phyloP scores from a whole-genome alignment of 2,797 vertebrate genomes.

The Enteromius paludinosus region DNA sequence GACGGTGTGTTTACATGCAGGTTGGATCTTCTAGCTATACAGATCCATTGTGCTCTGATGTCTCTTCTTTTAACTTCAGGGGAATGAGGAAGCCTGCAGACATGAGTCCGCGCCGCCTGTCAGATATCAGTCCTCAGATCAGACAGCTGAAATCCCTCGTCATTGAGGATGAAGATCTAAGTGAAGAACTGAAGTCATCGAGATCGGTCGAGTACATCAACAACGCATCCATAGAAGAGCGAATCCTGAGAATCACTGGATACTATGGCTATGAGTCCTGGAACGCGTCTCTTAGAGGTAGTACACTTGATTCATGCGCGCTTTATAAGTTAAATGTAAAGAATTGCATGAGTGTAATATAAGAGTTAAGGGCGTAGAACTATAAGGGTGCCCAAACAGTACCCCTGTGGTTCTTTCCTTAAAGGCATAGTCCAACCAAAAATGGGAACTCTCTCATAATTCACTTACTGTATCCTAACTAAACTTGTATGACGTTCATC shows the following conservation, averaged over 20 bases:
- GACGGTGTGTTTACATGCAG: constrained; percentile 5
- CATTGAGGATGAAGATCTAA: constrained; percentile 93
- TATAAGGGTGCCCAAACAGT: not conserved
- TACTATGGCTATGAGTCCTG: constrained; percentile 96
- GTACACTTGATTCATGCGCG: not conserved
- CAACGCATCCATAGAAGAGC: constrained; percentile 91
- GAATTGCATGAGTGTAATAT: no score
- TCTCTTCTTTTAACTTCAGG: constrained; percentile 70
- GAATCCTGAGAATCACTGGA: constrained; percentile 93
- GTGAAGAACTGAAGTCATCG: constrained; percentile 93
- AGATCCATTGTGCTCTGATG: not conserved
- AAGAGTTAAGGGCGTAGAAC: not conserved
- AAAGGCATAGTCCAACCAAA: not conserved
- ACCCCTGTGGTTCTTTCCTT: not conserved
- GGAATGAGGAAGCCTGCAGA: constrained; percentile 92
- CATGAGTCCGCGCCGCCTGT: constrained; percentile 93
- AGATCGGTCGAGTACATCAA: constrained; percentile 93
- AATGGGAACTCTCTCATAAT: not conserved
- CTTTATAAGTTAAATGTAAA: no score
- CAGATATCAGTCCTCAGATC: constrained; percentile 97
- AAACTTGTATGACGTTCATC: not conserved
- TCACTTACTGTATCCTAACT: not conserved
- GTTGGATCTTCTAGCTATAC: not conserved
- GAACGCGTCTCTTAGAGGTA: constrained; percentile 87
- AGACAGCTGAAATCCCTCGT: constrained; percentile 94